Evolutionary conservation across 1,140 invertebrate species (phyloP).

Genomic region (Stenopsyche tienmushanensis): DNA sequence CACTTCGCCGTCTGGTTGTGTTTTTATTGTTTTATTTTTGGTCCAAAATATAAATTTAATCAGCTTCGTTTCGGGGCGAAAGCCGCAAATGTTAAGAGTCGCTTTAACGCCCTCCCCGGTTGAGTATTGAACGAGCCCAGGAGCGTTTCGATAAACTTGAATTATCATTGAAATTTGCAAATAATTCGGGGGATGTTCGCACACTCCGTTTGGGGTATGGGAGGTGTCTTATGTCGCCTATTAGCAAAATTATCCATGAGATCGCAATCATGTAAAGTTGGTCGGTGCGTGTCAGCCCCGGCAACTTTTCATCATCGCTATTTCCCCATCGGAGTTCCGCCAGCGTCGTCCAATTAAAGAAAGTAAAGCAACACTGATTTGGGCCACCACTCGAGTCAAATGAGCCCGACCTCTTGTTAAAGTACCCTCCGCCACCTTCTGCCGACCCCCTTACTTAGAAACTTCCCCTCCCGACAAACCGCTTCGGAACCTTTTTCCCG

Average conservation of each 20-base stretch:
- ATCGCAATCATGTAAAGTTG: conserved; percentile 29
- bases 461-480: not conserved
- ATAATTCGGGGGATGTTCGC: conserved; percentile 7
- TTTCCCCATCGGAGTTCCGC: not conserved
- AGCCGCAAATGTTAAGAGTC: too few species aligned
- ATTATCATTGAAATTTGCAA: conserved; percentile 12
- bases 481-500: conserved; percentile 6
- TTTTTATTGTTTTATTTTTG: too few species aligned
- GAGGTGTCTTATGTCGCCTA: conserved; percentile 21
- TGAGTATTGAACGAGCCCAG: too few species aligned
- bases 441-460: conserved; percentile 2
- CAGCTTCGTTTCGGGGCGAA: too few species aligned
- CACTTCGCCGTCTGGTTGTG: too few species aligned
- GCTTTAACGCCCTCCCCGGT: too few species aligned
- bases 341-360: conserved; percentile 38
- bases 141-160: conserved; percentile 18
- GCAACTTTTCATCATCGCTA: conserved; percentile 11
- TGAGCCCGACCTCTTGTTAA: conserved; percentile 36
- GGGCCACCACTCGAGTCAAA: conserved; percentile 38
- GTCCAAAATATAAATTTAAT: too few species aligned
- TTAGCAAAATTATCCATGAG: conserved; percentile 26
- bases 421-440: conserved; percentile 13
- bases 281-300: conserved; percentile 14
- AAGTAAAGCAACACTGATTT: conserved; percentile 36
- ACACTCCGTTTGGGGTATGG: too few species aligned